These are phyloP conservation scores for Tetanocera ferruginea DNA, from an alignment of 2,888 invertebrate genomes.

Conservation along the genomic window DNA sequence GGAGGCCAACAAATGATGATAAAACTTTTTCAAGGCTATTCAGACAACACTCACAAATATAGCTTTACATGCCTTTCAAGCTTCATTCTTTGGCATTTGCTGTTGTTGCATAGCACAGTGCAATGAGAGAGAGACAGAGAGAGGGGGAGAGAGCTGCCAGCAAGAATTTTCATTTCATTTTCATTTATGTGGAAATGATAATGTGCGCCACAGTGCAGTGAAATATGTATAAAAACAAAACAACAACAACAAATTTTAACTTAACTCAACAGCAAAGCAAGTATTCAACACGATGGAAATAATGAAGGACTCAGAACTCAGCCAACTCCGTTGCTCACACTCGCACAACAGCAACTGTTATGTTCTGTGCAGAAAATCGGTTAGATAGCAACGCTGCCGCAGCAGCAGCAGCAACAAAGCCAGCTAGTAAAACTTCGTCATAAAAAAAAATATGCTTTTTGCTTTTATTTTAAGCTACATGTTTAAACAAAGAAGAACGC, in stretches of 20 bases:
- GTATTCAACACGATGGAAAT: constrained; percentile 27
- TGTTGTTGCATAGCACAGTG: background rate
- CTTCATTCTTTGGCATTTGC: background rate
- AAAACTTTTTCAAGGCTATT: background rate
- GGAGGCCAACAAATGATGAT: background rate
- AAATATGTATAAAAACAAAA: background rate
- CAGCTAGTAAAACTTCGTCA: too few relatives aligned
- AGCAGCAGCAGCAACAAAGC: too few relatives aligned
- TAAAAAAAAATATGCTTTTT: too few relatives aligned
- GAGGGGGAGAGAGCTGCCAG: background rate
- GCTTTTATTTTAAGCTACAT: too few relatives aligned
- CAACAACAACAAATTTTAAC: background rate
- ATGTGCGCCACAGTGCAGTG: constrained; percentile 14
- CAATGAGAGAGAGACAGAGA: background rate
- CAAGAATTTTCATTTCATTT: constrained; percentile 21
- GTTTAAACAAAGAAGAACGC: too few relatives aligned
- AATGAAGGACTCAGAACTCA: constrained; percentile 15
- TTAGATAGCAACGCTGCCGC: too few relatives aligned
- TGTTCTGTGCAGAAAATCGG: too few relatives aligned
- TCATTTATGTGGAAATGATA: constrained; percentile 28
- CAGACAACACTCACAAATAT: background rate
- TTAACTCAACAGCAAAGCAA: constrained; percentile 8
- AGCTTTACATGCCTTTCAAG: too few relatives aligned
- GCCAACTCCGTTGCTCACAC: too few relatives aligned
- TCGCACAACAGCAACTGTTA: too few relatives aligned